Evolutionary conservation across 2,888 invertebrate genomes (phyloP).

Genomic region (Strigamia maritima): DNA sequence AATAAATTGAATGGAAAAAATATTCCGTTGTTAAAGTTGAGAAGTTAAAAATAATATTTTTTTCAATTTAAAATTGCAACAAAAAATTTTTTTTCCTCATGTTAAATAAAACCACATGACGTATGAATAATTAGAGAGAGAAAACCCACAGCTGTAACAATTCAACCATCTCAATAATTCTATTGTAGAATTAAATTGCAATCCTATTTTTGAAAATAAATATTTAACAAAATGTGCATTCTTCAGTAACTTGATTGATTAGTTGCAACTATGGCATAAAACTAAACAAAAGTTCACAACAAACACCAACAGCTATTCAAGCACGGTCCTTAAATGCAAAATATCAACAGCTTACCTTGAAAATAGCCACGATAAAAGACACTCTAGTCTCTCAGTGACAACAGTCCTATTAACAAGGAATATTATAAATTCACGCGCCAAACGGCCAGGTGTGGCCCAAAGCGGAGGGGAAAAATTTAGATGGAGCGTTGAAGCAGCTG

Average conservation of each 20-base stretch:
- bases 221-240: neutral
- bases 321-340: no score
- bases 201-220: neutral
- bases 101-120: neutral
- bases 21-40: neutral
- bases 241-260: neutral
- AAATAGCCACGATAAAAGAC: neutral
- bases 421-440: constrained; percentile 13
- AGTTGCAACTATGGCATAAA: neutral
- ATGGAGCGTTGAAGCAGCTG: constrained; percentile 3
- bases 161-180: neutral
- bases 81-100: neutral
- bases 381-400: neutral
- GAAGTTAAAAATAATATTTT: neutral
- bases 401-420: neutral
- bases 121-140: neutral
- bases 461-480: neutral
- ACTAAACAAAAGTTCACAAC: neutral
- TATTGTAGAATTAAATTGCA: neutral
- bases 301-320: neutral
- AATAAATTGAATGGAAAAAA: neutral
- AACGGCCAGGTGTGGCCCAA: constrained; percentile 6
- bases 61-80: neutral
- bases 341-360: neutral
- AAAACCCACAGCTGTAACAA: neutral